A percentile compares a stretch with the other conserved stretches of the same genome.
Evolutionary conservation across 1,140 invertebrate species (phyloP).

Genomic region (Proales similis): DNA sequence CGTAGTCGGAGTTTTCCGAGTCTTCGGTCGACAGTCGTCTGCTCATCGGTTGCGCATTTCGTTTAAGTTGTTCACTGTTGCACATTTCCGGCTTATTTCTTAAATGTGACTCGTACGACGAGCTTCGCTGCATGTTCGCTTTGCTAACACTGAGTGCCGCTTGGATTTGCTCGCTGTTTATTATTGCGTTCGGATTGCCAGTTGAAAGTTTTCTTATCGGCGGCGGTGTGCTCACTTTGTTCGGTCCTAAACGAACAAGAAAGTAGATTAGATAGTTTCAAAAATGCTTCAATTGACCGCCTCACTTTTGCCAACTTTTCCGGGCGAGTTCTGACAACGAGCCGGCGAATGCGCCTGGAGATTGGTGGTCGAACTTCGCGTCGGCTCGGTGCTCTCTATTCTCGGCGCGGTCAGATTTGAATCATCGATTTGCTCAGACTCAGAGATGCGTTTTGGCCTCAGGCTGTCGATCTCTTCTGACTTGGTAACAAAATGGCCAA

Average conservation of each 20-base stretch:
- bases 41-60: neutral
- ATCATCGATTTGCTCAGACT: neutral
- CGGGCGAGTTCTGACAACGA: neutral
- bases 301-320: neutral
- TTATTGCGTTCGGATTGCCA: conserved; percentile 7
- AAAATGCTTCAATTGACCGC: too few relatives aligned
- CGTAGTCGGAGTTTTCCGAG: neutral
- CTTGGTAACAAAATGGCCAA: too few relatives aligned
- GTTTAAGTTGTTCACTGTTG: neutral
- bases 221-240: conserved; percentile 24
- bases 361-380: too few relatives aligned
- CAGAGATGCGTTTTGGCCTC: too few relatives aligned
- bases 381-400: neutral
- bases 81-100: conserved; percentile 1
- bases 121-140: conserved; percentile 19
- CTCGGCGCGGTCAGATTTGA: conserved; percentile 1
- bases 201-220: conserved; percentile 26
- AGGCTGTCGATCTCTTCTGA: too few relatives aligned
- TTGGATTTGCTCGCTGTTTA: conserved; percentile 3
- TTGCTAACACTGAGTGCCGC: neutral
- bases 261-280: too few relatives aligned
- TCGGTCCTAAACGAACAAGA: neutral
- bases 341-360: too few relatives aligned
- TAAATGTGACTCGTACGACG: conserved; percentile 28
- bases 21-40: neutral